A percentile compares a stretch with the other conserved stretches of the same genome.
These are phyloP conservation scores for Cyanoliseus patagonus DNA, from an alignment of 2,113 vertebrate genomes.

Conservation along the genomic window DNA sequence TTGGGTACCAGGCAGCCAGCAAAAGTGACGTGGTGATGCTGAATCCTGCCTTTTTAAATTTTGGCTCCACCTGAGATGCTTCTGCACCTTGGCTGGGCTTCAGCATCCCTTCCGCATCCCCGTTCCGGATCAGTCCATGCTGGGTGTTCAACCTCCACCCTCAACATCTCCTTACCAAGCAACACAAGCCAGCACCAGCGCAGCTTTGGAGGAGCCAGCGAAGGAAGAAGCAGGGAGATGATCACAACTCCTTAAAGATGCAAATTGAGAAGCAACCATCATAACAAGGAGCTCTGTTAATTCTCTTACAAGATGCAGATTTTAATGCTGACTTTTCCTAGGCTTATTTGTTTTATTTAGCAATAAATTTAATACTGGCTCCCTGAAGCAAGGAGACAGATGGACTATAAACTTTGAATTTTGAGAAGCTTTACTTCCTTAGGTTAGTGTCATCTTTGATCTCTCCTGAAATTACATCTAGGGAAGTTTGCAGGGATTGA, in stretches of 20 bases:
- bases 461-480: conserved; percentile 73
- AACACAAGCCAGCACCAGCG: not conserved
- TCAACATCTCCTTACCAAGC: not conserved
- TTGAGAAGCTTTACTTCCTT: conserved; percentile 71
- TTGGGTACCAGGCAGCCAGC: rapidly evolving
- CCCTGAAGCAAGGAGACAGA: conserved; percentile 79
- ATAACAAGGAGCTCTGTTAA: conserved; percentile 72
- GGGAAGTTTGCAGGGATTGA: conserved; percentile 65
- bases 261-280: conserved; percentile 82
- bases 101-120: not conserved
- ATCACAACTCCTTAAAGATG: conserved; percentile 84
- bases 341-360: conserved; percentile 82
- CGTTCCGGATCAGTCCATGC: rapidly evolving
- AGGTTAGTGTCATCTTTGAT: conserved; percentile 65
- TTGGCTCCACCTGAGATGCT: not conserved
- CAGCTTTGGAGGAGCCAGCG: not conserved
- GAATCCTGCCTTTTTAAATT: not conserved
- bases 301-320: conserved; percentile 77
- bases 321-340: conserved; percentile 62
- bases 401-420: conserved; percentile 82
- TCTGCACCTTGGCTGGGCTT: not conserved
- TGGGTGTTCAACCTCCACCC: not conserved
- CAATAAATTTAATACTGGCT: conserved; percentile 79
- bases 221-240: conserved; percentile 32
- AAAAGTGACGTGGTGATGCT: rapidly evolving